phyloP scores from a whole-genome alignment of 2,888 invertebrate genomes.

The Cryptocheilus praepositus region DNA sequence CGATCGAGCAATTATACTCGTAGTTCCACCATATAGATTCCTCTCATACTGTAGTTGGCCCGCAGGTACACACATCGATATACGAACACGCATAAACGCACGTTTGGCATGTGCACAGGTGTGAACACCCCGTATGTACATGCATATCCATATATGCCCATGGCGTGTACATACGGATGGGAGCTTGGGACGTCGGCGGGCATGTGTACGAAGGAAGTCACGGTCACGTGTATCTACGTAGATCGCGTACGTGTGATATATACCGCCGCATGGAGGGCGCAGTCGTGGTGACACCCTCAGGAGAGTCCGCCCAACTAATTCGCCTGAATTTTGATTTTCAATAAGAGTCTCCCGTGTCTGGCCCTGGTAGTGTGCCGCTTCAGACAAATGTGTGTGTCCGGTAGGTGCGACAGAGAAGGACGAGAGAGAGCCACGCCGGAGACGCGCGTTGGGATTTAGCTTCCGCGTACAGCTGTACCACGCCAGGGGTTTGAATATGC shows the following conservation, averaged over 20 bases:
- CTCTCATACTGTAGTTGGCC: not conserved
- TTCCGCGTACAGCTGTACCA: conserved; percentile 72
- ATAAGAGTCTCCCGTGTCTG: conserved; percentile 57
- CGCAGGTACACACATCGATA: not conserved
- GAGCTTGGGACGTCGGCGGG: not conserved
- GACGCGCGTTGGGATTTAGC: conserved; percentile 71
- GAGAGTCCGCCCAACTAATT: conserved; percentile 58
- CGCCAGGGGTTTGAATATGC: conserved; percentile 72
- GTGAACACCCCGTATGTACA: conserved; percentile 22
- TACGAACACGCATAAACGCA: not conserved
- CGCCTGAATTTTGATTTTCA: conserved; percentile 73
- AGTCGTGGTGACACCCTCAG: conserved; percentile 2
- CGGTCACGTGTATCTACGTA: too few relatives aligned
- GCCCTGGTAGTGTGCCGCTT: conserved; percentile 26
- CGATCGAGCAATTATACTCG: conserved; percentile 49
- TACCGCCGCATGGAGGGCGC: not conserved
- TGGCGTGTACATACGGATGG: not conserved
- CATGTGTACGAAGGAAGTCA: too few relatives aligned
- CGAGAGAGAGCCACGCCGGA: conserved; percentile 31
- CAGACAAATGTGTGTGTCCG: conserved; percentile 22
- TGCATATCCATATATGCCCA: not conserved
- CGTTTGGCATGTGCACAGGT: conserved; percentile 6
- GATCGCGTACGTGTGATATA: not conserved
- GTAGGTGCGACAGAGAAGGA: conserved; percentile 16
- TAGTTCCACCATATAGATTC: conserved; percentile 9